Base-by-base conservation (phyloP, 2,797 vertebrate genomes). In the Hippopotamyrus pictus region DNA sequence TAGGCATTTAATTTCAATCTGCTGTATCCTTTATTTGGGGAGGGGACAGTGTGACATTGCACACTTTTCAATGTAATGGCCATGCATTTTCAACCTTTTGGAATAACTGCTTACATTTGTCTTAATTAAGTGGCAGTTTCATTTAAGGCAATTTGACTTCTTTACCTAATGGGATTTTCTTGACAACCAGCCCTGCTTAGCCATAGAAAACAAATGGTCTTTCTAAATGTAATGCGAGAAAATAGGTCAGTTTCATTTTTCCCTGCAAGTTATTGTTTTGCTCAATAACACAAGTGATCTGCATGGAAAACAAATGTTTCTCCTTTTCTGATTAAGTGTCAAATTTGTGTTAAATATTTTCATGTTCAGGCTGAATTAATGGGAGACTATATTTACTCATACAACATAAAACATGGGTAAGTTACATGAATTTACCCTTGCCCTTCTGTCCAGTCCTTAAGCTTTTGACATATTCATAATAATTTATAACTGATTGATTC, bases 71-170 rank as follows among this genome's bases (percentile, higher is more conserved):
- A 48, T 85, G 41, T 85, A 85, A 85, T 85, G 22, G 44, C 82
- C 48, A 51, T 2, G 25, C 46, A 85, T 85, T 85, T 85, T 51
- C 82, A 85, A 50, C 82, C 82, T 85, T 85, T 50, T 25, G 46
- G 44, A 85, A 85, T 85, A 85, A 85, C 41, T 85, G 82, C 82
- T 51, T 85, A 51, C 44, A 85, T 85, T 85, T 85, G 82, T 85
- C 82, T 85, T 85, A 85, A 85, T 85, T 85, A 85, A 51, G 82
- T 51, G 82, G 82, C 46, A 85, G 82, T 25, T 51, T 46, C 48
- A 25, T 85, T 85, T 85, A 85, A 29, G 82, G 46, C n/a, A 48
- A 48, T 85, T 85, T 48, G 82, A 85, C 82, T 51, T 85, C 82
- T 85, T 85, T 85, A 25, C 82, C 44, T 48, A 85, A 85, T 85